These are phyloP conservation scores for Ciconia nigra DNA, from an alignment of 2,797 vertebrate genomes.

Conservation along the genomic window DNA sequence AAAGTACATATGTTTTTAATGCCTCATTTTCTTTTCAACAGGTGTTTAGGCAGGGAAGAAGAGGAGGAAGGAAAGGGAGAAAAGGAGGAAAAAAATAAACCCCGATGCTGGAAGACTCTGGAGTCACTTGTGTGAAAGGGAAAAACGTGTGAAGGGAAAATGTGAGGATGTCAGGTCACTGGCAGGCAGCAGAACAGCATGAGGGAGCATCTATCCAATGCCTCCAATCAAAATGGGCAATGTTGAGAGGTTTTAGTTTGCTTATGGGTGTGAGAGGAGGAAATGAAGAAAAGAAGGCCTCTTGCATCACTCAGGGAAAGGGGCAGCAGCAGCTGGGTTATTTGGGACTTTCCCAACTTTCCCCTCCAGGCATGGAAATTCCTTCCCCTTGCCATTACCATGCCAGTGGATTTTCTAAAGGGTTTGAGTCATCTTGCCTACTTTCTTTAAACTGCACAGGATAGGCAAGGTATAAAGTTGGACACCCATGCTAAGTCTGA, in stretches of 20 bases:
- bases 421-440: background rate
- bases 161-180: background rate
- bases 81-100: accelerated
- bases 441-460: background rate
- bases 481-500: background rate
- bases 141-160: background rate
- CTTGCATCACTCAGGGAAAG: background rate
- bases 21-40: background rate
- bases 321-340: background rate
- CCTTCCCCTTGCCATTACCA: background rate
- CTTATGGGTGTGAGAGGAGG: background rate
- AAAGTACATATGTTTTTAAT: background rate
- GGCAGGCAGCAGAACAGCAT: background rate
- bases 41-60: background rate
- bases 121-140: background rate
- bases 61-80: background rate
- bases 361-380: background rate
- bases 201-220: background rate
- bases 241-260: background rate
- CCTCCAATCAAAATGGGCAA: background rate
- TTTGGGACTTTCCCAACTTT: background rate
- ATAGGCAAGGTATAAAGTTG: background rate
- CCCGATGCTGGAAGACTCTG: background rate
- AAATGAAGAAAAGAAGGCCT: background rate
- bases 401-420: background rate